Base-by-base conservation (phyloP, 2,888 invertebrate species). In the Mesorhabditis sp. region DNA sequence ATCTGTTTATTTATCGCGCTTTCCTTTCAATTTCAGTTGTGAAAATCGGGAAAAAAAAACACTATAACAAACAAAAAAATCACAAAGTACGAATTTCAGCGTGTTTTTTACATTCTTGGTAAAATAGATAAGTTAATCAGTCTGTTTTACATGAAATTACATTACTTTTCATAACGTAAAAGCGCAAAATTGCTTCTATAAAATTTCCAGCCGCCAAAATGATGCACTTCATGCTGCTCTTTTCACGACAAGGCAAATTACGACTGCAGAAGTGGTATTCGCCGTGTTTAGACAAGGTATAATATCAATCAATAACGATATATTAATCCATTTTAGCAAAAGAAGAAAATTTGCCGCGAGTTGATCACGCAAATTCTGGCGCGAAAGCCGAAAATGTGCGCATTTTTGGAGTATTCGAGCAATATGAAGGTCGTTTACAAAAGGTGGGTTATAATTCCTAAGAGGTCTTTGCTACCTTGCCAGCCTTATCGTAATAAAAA, bases 201-300 rank as follows among this genome's bases (percentile, higher is more conserved):
- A 28, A 28, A 28, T 28, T 28, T 28, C 28, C 28, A 28, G 28
- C 28, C 28, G 28, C 28, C 69, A 74, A 67, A 7, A 86, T 85
- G 97, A 97, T 98, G 95, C 95, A 98, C 87, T 99, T 97, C 88
- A 97, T 99, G 96, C 89, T 98, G 76, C 87, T 99, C 84, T 99
- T 98, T 87, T 96, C 96, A 88, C 92, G 98, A 6, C 98, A 99
- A 90, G 98, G 97, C 83, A 99, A 99, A 87, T 88, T 99, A 67
- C 90, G 98, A 44, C 89, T 98, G 69, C 98, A 98, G 87, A 99
- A 99, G 88, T 98, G 98, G 98, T 98, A 96, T 87, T 92, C 92
- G 69, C 95, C 97, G 3, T 94, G 95, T 87, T 93, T 95, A 0
- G 98, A 99, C 86, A 98, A 97, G 77, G 82, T 83, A 65, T n/a